A percentile compares a stretch with the other conserved stretches of the same genome.
Evolutionary conservation across 2,797 vertebrate genomes (phyloP).

Genomic region (Harpagifer antarcticus): DNA sequence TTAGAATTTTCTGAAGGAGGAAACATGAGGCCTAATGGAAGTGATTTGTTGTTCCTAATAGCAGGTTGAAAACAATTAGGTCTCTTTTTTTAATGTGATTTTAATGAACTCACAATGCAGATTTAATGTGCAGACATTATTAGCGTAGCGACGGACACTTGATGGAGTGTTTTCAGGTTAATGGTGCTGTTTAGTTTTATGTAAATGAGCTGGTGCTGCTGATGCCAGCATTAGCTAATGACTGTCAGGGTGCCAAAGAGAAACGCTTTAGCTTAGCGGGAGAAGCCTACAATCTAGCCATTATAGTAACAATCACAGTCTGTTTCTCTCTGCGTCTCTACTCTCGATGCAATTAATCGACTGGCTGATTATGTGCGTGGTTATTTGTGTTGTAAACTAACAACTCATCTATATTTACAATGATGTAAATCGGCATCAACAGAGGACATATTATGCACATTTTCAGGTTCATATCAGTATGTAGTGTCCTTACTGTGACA

Average conservation of each 20-base stretch:
- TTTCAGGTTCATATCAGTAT: too few species aligned
- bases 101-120: slow-evolving; percentile 64
- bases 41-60: slow-evolving; percentile 39
- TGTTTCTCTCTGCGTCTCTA: slow-evolving; percentile 24
- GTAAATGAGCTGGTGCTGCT: slow-evolving; percentile 54
- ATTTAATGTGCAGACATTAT: slow-evolving; percentile 69
- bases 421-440: slow-evolving; percentile 1
- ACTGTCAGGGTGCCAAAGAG: slow-evolving; percentile 52
- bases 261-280: slow-evolving; percentile 43
- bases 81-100: slow-evolving; percentile 66
- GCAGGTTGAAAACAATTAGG: slow-evolving; percentile 57
- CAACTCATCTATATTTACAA: slow-evolving; percentile 35
- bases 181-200: slow-evolving; percentile 59
- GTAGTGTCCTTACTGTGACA: too few species aligned
- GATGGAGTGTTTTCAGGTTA: slow-evolving; percentile 70
- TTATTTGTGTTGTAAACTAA: slow-evolving; percentile 33
- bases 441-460: too few species aligned
- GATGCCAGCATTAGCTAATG: slow-evolving; percentile 67
- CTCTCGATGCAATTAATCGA: slow-evolving; percentile 20
- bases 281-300: slow-evolving; percentile 49
- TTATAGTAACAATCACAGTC: slow-evolving; percentile 45
- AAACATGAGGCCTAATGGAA: slow-evolving; percentile 14
- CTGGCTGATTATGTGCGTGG: slow-evolving; percentile 10
- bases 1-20: slow-evolving; percentile 21
- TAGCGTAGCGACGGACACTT: slow-evolving; percentile 27